Conservation (phyloP, 2,113 vertebrate genomes). For the Rhegmatorhina hoffmannsi region DNA sequence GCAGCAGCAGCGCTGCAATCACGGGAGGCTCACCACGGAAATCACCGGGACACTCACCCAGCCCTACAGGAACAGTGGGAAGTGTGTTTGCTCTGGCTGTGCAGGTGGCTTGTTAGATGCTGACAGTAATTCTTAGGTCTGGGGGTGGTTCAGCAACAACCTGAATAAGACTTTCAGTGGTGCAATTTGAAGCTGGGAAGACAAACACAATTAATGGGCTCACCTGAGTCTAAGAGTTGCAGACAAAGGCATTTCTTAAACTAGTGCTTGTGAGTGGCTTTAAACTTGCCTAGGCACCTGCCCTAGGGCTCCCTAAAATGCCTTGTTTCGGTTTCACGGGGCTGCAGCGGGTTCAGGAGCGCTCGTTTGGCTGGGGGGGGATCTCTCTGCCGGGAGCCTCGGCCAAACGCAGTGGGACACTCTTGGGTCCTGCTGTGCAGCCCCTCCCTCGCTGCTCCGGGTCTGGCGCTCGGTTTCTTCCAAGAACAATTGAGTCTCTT, state of each 20-base stretch:
- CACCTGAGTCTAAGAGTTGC: neutral
- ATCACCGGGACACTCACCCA: neutral
- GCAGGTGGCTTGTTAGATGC: neutral
- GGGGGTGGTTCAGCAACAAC: neutral
- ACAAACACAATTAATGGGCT: neutral
- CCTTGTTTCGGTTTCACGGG: neutral
- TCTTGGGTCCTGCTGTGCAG: neutral
- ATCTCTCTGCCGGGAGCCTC: neutral
- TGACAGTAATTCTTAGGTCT: neutral
- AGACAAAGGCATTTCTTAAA: neutral
- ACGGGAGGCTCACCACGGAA: neutral
- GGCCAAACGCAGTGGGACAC: neutral
- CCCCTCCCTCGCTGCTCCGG: neutral
- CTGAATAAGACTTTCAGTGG: neutral
- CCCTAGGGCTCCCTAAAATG: neutral
- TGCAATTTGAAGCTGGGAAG: neutral
- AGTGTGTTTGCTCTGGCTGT: neutral
- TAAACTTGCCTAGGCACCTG: neutral
- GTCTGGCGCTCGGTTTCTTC: neutral
- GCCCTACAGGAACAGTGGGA: neutral
- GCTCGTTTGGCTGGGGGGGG: neutral
- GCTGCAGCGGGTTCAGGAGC: neutral
- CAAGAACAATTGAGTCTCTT: neutral
- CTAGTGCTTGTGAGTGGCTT: neutral
- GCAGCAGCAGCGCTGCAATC: neutral